A percentile compares a stretch with the other conserved stretches of the same genome.
Conservation (phyloP, 1,140 invertebrate genomes). For the Anoplophora glabripennis region DNA sequence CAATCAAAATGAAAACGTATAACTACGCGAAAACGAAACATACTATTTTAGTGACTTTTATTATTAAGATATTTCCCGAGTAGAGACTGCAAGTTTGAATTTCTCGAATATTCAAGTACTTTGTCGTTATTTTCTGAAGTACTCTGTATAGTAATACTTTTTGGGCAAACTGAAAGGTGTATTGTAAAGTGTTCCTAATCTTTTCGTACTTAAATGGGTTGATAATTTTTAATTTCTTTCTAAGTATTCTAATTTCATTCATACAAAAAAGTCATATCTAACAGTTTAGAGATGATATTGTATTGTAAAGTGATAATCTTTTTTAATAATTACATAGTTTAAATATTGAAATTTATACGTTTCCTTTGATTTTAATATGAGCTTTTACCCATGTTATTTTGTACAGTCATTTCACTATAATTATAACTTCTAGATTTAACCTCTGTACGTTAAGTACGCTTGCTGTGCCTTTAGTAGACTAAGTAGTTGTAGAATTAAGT, state of each 20-base stretch:
- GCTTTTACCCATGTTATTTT: conserved; percentile 24
- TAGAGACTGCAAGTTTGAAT: no score
- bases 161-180: no score
- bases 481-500: conserved; percentile 31
- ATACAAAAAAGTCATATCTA: no score
- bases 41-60: no score
- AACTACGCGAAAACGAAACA: no score
- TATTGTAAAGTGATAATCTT: conserved; percentile 12
- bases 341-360: conserved; percentile 4
- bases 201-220: conserved; percentile 14
- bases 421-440: conserved; percentile 28
- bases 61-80: no score
- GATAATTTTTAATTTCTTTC: neutral
- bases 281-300: conserved; percentile 1
- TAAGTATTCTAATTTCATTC: no score
- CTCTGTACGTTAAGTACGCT: conserved; percentile 39
- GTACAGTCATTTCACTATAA: conserved; percentile 28
- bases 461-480: conserved; percentile 38
- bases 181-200: conserved; percentile 1
- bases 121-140: no score
- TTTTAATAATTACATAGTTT: conserved; percentile 8
- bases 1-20: no score
- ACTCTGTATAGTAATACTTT: no score
- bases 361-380: conserved; percentile 4
- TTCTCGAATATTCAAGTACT: no score